phyloP scores from a whole-genome alignment of 2,888 invertebrate species.

The Tetramorium bicarinatum region DNA sequence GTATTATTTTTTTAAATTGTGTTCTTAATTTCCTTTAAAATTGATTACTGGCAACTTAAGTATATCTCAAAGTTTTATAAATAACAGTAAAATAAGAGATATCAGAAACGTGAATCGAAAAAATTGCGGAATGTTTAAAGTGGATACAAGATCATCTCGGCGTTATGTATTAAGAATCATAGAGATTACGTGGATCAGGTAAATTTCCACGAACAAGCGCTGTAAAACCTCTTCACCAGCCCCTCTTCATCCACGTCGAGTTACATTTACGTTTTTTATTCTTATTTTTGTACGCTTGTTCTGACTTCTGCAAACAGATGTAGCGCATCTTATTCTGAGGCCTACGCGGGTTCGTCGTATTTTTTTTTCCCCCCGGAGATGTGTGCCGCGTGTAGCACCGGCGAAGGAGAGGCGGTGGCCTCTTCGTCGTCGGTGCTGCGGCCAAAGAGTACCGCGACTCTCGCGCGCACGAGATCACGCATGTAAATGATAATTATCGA shows the following conservation, averaged over 20 bases:
- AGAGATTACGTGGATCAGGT: slow-evolving; percentile 45
- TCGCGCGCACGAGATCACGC: slow-evolving; percentile 74
- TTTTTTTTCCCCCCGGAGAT: not conserved
- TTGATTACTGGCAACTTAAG: not conserved
- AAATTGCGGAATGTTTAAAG: not conserved
- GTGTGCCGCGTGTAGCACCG: slow-evolving; percentile 62
- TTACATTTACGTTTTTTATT: slow-evolving; percentile 46
- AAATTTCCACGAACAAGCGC: slow-evolving; percentile 29
- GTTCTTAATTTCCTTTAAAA: not conserved
- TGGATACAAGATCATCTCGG: not conserved
- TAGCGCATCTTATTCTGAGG: slow-evolving; percentile 38
- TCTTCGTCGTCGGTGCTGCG: slow-evolving; percentile 31
- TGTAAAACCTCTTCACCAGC: not conserved
- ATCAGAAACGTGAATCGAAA: not conserved
- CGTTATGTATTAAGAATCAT: not conserved
- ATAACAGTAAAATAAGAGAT: not conserved
- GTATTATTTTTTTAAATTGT: not conserved
- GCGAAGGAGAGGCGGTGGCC: slow-evolving; percentile 53
- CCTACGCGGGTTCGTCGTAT: not conserved
- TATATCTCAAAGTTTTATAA: not conserved
- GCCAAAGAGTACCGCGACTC: slow-evolving; percentile 67
- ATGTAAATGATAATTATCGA: slow-evolving; percentile 84
- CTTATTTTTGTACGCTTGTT: slow-evolving; percentile 38
- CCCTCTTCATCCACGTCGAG: slow-evolving; percentile 16
- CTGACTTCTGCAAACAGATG: slow-evolving; percentile 33